Base-by-base conservation (phyloP, 2,888 invertebrate species). In the Harmothoe impar region DNA sequence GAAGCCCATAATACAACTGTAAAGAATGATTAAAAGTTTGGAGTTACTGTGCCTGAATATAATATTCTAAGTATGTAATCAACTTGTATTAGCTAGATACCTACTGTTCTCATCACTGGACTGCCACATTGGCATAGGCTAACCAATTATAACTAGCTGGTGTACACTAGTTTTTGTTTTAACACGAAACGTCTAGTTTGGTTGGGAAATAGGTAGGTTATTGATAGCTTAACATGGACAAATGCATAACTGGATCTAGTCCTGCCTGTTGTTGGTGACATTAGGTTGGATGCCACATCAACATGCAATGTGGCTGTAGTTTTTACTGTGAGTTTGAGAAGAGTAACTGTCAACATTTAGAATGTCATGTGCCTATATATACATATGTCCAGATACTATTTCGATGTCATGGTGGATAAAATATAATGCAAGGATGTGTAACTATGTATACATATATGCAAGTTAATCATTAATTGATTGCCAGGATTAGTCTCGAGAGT, bases 191-290 rank as follows among this genome's bases (percentile, higher is more conserved):
- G 25, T 68, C 68, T 31, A 77, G 77, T 77, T 31, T 77, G 77
- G 7, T 15, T 77, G 0, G 5, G 62, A 5, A 23, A 25, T 31
- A 77, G 5, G 25, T 15, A 77, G 25, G 31, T 77, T 77, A 1
- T 77, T n/a, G 20, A 31, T 29, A 77, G 25, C 7, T 77, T 17
- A 20, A 25, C 7, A 77, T 17, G 31, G 17, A 25, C 1, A 5
- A 10, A 77, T 31, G 29, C 25, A 77, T 5, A 31, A 43, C 3
- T 17, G 17, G 5, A 43, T 35, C 35, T 81, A 81, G 81, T 81
- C 81, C 35, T 81, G 33, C 81, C 43, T 81, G 81, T 81, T 81
- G 81, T 81, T 33, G 12, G n/a, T 23, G 43, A 77, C 25, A 81
- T 33, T 81, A 81, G n/a, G 20, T 31, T 31, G 25, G 1, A n/a